Evolutionary conservation across 2,113 vertebrate genomes (phyloP), one percentile per base, ranked within the genome.

Genomic region (Perccottus glenii): DNA sequence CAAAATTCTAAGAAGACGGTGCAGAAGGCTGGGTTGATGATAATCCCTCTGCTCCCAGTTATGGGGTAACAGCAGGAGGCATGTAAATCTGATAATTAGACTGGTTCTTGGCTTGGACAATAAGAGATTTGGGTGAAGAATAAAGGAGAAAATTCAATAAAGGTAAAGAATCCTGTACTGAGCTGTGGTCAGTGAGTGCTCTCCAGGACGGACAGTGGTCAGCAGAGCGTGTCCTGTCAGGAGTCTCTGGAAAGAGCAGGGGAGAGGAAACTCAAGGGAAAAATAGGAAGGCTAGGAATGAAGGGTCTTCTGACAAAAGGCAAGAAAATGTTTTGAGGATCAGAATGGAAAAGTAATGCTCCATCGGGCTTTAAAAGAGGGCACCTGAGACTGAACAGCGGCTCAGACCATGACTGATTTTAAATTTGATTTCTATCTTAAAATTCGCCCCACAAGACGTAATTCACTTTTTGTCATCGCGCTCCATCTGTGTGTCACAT

Each of bases 161-260:
- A 77, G 64, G 42, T 77, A 40, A 36, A 77, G 62, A 9, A 65
- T 14, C 27, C 33, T 44, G 59, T 50, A 47, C 35, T 44, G 56
- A 73, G 67, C 69, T 60, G 57, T 65, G 50, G 33, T 36, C 60
- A 47, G 58, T 56, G 57, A 77, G 78, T n/a, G 3, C 69, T 62
- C 67, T 60, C 77, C 63, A 55, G 48, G 74, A 65, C 68, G 43
- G 58, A 6, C 64, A 38, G 42, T 6, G 59, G 75, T 85, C 81
- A 82, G 61, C 71, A 62, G 71, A 64, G 68, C 78, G 73, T 66
- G 42, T 71, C 67, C 77, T 81, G 70, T 86, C 75, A 70, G 60
- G 73, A 82, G 62, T 67, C 80, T 73, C 57, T 45, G 42, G 8
- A 82, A 71, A 77, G 73, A 0, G 72, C 77, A 83, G 68, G 60